Evolutionary conservation across 1,140 invertebrate genomes (phyloP), one percentile per base, ranked within the genome.

Genomic region (Rhynchophorus ferrugineus): DNA sequence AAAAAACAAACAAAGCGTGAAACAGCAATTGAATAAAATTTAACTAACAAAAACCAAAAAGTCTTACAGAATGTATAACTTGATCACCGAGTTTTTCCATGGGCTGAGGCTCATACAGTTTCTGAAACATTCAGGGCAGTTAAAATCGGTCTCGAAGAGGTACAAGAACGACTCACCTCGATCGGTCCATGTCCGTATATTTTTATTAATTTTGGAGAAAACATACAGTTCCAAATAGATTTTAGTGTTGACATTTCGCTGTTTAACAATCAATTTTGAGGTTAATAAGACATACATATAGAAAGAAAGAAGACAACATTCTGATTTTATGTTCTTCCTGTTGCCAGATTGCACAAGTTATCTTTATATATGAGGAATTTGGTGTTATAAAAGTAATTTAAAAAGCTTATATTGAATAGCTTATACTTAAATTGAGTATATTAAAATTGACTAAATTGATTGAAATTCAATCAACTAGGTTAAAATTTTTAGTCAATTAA

Each of bases 41-140:
- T 18, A 44, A 11, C 3, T n/a, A 16, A 24, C 22, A 24, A 24
- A 3, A 22, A 21, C 22, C n/a, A 20, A 44, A 58, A 47, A 43
- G 49, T 68, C 77, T 74, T 67, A 84, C 82, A 22, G 80, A 79
- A 49, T 78, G 73, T 14, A 89, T 76, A 13, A 88, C 72, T 65
- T 79, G 78, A 63, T 89, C 82, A n/a, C 83, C 78, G 74, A 79
- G 79, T 69, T 75, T 79, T 69, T 90, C 87, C 29, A 82, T 69
- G 18, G 64, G 71, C 24, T 75, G 72, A 11, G 83, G 77, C 59
- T 81, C 73, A 63, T 89, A 89, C 20, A 79, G 67, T 64, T 74
- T 79, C 76, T 80, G 64, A 43, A 73, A 69, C 55, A 19, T 29
- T n/a, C 61, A 59, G 62, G 52, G 57, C 54, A 53, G 54, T 13